phyloP scores from a whole-genome alignment of 2,113 vertebrate genomes.

The Microtus ochrogaster region DNA sequence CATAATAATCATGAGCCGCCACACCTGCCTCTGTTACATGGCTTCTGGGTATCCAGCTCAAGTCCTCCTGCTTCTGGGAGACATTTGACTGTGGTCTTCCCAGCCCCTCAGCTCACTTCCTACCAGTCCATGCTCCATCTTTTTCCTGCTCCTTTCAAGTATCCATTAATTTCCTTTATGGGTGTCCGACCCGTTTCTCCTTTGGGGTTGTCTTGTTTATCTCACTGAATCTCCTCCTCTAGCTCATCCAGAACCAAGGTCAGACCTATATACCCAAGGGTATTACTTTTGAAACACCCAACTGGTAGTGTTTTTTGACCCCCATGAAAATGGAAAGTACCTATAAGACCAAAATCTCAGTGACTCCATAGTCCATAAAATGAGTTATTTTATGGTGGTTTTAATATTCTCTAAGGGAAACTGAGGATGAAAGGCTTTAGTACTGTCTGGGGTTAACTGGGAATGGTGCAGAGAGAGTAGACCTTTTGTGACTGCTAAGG shows the following conservation, averaged over 20 bases:
- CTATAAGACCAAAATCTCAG: neutral
- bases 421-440: neutral
- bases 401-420: neutral
- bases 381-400: neutral
- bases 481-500: neutral
- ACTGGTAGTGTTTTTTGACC: neutral
- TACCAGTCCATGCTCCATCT: neutral
- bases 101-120: neutral
- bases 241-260: neutral
- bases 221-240: neutral
- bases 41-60: neutral
- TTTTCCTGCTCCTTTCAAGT: neutral
- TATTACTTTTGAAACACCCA: neutral
- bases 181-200: neutral
- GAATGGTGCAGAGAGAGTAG: neutral
- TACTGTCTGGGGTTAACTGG: neutral
- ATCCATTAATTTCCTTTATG: neutral
- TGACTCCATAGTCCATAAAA: neutral
- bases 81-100: neutral
- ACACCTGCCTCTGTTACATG: neutral
- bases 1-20: neutral
- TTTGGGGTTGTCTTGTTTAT: neutral
- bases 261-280: neutral
- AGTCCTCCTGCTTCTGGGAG: neutral
- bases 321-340: neutral